A percentile compares a stretch with the other conserved stretches of the same genome.
phyloP scores from a whole-genome alignment of 2,113 vertebrate species.

The Hyla sarda region DNA sequence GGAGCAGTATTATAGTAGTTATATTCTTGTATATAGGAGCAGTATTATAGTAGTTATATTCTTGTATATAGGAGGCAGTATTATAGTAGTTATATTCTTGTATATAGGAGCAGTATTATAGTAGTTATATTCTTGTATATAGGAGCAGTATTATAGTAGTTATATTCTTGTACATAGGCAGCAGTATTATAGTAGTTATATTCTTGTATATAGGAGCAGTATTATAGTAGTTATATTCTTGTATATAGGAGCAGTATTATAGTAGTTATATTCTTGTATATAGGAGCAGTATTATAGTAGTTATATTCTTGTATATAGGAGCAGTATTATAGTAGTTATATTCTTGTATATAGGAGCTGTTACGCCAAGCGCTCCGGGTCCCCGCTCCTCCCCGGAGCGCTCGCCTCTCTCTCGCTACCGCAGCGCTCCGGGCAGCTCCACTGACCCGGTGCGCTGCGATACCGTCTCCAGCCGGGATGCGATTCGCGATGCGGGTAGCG shows the following conservation, averaged over 20 bases:
- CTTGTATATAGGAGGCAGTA: background rate
- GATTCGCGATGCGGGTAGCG: no score
- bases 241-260: background rate
- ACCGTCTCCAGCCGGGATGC: no score
- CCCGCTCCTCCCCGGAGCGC: no score
- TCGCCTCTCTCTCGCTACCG: no score
- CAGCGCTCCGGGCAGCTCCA: no score
- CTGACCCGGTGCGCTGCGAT: no score
- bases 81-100: background rate
- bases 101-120: background rate
- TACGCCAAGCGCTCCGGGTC: no score
- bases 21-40: background rate
- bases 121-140: background rate
- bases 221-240: no score
- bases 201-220: slow-evolving; percentile 1
- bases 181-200: slow-evolving; percentile 20
- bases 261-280: slow-evolving; percentile 5
- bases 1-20: background rate
- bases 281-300: background rate
- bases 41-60: background rate
- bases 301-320: no score
- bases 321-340: no score
- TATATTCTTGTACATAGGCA: background rate
- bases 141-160: background rate
- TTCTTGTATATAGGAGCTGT: no score